Conservation (phyloP, 2,888 invertebrate species). For the Miltochrista miniata region DNA sequence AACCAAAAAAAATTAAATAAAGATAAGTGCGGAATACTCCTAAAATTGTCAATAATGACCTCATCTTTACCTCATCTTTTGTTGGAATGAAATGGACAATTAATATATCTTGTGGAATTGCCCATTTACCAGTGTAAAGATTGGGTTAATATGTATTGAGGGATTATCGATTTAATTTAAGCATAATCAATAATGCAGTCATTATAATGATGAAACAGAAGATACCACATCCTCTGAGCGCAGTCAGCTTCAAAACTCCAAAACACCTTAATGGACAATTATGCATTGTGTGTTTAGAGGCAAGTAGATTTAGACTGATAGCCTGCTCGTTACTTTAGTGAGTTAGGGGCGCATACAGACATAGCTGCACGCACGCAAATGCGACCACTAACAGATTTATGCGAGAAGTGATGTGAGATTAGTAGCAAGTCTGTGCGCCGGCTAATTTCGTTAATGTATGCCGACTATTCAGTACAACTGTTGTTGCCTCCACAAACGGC, state of each 20-base stretch:
- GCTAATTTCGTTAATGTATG: slow-evolving; percentile 13
- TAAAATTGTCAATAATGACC: too few relatives aligned
- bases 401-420: slow-evolving; percentile 30
- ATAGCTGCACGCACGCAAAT: slow-evolving; percentile 50
- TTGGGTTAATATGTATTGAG: too few relatives aligned
- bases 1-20: too few relatives aligned
- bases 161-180: too few relatives aligned
- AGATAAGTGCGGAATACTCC: too few relatives aligned
- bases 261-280: slow-evolving; percentile 59
- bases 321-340: slow-evolving; percentile 49
- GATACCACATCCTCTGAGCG: slow-evolving; percentile 12
- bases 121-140: too few relatives aligned
- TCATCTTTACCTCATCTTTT: too few relatives aligned
- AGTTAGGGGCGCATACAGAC: slow-evolving; percentile 45
- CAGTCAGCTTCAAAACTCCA: slow-evolving; percentile 20
- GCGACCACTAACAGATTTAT: slow-evolving; percentile 34
- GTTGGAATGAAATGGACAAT: too few relatives aligned
- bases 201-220: too few relatives aligned
- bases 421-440: slow-evolving; percentile 16
- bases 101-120: too few relatives aligned
- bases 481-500: background rate
- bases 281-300: slow-evolving; percentile 61
- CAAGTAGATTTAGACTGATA: slow-evolving; percentile 65
- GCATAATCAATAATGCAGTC: too few relatives aligned
- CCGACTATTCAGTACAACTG: background rate